Conservation (phyloP, 2,113 vertebrate genomes). For the Lepus americanus region DNA sequence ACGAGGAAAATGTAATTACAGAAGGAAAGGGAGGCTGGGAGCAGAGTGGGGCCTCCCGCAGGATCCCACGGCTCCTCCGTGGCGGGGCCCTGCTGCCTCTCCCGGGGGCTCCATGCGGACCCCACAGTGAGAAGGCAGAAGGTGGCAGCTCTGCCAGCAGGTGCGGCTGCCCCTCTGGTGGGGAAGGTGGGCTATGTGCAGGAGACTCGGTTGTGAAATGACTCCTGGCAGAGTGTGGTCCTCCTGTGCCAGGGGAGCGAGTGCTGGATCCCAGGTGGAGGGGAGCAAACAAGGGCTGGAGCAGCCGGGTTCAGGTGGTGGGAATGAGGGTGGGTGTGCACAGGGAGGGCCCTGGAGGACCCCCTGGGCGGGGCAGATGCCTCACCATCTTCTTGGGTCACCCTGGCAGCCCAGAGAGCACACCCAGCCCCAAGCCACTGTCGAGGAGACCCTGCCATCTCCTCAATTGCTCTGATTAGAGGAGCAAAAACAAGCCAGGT, state of each 20-base stretch:
- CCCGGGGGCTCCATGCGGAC: fast-evolving
- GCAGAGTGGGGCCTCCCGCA: fast-evolving
- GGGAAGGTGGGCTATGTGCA: not conserved
- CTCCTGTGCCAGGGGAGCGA: fast-evolving
- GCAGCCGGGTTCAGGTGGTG: not conserved
- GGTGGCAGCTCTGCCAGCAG: not conserved
- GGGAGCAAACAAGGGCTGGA: not conserved
- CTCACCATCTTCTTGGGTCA: not conserved
- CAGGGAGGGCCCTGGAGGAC: not conserved
- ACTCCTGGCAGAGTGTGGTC: not conserved
- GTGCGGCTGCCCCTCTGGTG: not conserved
- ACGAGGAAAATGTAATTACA: constrained; percentile 82
- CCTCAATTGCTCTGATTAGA: constrained; percentile 84
- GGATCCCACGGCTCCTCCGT: not conserved
- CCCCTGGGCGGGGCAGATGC: not conserved
- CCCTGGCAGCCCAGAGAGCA: not conserved
- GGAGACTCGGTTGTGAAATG: not conserved
- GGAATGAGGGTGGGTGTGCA: not conserved
- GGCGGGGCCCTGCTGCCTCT: not conserved
- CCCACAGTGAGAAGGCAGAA: not conserved
- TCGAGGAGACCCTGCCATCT: constrained; percentile 12
- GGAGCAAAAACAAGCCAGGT: constrained; percentile 87
- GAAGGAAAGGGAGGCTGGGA: constrained; percentile 49
- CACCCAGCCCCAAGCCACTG: not conserved
- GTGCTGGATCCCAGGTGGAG: not conserved